phyloP scores from a whole-genome alignment of 2,797 vertebrate genomes.

The Bufotes viridis region DNA sequence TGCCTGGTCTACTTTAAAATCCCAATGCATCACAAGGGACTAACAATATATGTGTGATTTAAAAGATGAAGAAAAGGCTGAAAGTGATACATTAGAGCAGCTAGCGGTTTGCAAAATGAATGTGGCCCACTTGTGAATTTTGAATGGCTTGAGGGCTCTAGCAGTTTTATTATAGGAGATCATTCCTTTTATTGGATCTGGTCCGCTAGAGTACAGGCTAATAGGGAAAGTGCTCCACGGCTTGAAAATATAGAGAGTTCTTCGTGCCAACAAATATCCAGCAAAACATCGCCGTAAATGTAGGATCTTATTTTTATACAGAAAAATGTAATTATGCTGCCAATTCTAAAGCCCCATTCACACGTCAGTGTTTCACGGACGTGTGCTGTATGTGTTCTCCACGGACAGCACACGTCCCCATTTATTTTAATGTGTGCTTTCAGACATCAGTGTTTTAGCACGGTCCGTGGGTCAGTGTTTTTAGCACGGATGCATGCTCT shows the following conservation, averaged over 20 bases:
- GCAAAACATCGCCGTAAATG: not conserved
- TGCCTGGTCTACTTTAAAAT: slow-evolving; percentile 28
- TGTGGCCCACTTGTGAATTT: slow-evolving; percentile 35
- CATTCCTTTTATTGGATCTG: slow-evolving; percentile 24
- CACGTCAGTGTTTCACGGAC: too few species aligned
- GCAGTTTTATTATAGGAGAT: slow-evolving; percentile 41
- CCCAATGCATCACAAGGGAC: slow-evolving; percentile 42
- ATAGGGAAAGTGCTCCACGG: not conserved
- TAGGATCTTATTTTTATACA: not conserved
- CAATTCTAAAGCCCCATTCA: not conserved
- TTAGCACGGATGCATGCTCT: too few species aligned
- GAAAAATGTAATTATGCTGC: not conserved
- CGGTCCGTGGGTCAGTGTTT: too few species aligned
- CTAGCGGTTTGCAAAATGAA: slow-evolving; percentile 32
- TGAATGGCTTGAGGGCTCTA: slow-evolving; percentile 26
- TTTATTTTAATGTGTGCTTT: too few species aligned
- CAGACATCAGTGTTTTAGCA: too few species aligned
- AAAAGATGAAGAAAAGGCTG: slow-evolving; percentile 24
- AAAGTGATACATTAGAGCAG: slow-evolving; percentile 31
- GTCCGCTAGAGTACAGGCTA: slow-evolving; percentile 12
- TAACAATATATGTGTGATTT: slow-evolving; percentile 46
- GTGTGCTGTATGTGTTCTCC: too few species aligned
- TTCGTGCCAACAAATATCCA: not conserved
- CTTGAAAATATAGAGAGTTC: not conserved
- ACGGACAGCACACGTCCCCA: too few species aligned